Evolutionary conservation across 2,888 invertebrate genomes (phyloP).

Genomic region (Ceriagrion tenellum): DNA sequence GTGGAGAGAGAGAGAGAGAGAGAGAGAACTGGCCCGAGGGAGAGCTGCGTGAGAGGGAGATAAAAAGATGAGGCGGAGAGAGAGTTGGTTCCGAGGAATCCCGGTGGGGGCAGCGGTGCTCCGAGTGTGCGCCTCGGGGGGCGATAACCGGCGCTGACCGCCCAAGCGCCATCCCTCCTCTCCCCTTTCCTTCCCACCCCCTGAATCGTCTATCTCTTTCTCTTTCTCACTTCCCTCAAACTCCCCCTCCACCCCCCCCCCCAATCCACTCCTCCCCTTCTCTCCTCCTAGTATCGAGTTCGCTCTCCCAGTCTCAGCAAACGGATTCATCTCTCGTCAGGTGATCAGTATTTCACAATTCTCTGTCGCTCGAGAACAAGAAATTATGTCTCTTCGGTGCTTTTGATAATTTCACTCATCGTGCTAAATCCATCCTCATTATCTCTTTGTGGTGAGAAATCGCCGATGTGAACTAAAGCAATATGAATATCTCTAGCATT

Average conservation of each 20-base stretch:
- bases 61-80: neutral
- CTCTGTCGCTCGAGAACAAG: neutral
- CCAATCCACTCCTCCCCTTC: neutral
- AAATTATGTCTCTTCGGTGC: neutral
- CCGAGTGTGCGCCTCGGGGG: slow-evolving; percentile 42
- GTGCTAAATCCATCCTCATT: no score
- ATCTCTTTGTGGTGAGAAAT: no score
- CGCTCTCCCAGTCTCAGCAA: neutral
- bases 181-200: neutral
- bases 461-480: no score
- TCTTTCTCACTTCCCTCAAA: neutral
- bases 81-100: slow-evolving; percentile 17
- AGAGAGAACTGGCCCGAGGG: neutral
- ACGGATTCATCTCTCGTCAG: neutral
- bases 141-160: slow-evolving; percentile 54
- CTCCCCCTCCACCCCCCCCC: neutral
- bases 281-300: neutral
- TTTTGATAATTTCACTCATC: neutral
- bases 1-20: neutral
- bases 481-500: no score
- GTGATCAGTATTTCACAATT: neutral
- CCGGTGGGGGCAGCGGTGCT: slow-evolving; percentile 42
- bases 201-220: neutral
- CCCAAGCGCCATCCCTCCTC: neutral
- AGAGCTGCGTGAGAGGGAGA: neutral